A percentile compares a stretch with the other conserved stretches of the same genome.
Evolutionary conservation across 2,113 vertebrate species (phyloP).

Genomic region (Osmerus mordax): DNA sequence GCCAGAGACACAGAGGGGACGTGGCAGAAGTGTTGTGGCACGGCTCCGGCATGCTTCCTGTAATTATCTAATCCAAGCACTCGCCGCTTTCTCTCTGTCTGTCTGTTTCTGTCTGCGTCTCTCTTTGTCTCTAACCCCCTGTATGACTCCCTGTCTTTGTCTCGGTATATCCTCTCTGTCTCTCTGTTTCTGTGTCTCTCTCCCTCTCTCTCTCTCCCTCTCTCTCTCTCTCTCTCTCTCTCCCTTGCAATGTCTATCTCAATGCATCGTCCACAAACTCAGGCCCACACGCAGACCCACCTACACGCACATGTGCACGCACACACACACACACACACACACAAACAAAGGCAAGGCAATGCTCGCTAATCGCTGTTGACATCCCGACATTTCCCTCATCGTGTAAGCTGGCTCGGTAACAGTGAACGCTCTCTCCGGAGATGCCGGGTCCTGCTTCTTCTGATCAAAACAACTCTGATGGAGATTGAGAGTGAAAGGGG

Average conservation of each 20-base stretch:
- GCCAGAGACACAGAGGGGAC: slow-evolving; percentile 46
- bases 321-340: not conserved
- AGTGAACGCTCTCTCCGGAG: not conserved
- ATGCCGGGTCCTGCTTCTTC: too few species aligned
- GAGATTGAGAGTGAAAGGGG: too few species aligned
- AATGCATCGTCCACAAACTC: not conserved
- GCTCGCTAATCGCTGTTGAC: too few species aligned
- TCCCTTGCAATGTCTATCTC: not conserved
- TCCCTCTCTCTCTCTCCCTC: not conserved
- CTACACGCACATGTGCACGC: slow-evolving; percentile 9
- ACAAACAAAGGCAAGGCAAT: not conserved
- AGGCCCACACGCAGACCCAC: not conserved
- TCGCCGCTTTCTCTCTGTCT: slow-evolving; percentile 14
- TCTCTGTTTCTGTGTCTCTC: not conserved
- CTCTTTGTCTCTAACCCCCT: slow-evolving; percentile 3
- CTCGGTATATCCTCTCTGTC: not conserved
- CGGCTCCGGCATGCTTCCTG: slow-evolving; percentile 57
- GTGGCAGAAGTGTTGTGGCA: slow-evolving; percentile 54
- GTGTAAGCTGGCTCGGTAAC: too few species aligned
- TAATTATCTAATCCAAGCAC: slow-evolving; percentile 65
- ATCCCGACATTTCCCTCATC: too few species aligned
- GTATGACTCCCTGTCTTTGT: not conserved
- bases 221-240: slow-evolving; percentile 11
- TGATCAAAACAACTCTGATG: too few species aligned
- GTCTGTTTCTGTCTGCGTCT: not conserved